A percentile compares a stretch with the other conserved stretches of the same genome.
Conservation (phyloP, 2,797 vertebrate genomes). For the Harpagifer antarcticus region DNA sequence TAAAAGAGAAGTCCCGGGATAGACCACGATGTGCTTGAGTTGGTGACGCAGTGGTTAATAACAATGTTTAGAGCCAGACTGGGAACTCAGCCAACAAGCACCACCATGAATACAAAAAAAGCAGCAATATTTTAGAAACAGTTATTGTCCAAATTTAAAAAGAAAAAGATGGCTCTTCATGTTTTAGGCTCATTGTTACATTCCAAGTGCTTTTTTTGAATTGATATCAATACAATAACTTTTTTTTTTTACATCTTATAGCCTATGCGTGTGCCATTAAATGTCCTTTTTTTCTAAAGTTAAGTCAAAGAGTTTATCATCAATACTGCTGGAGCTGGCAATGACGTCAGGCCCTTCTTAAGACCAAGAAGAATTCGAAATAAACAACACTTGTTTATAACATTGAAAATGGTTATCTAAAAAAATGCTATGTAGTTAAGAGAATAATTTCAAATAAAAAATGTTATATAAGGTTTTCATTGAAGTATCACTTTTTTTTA, state of each 20-base stretch:
- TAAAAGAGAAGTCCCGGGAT: slow-evolving; percentile 59
- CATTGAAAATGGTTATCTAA: neutral
- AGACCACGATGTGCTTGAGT: slow-evolving; percentile 50
- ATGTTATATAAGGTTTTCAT: neutral
- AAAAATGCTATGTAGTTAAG: neutral
- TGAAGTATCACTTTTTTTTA: neutral
- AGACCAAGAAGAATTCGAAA: neutral
- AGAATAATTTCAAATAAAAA: neutral
- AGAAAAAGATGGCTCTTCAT: neutral
- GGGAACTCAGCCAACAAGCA: slow-evolving; percentile 39
- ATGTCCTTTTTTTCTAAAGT: neutral
- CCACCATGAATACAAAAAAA: neutral
- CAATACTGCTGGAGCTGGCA: neutral
- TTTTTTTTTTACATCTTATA: neutral
- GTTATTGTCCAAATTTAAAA: neutral
- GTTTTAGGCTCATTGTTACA: neutral
- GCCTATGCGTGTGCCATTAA: neutral
- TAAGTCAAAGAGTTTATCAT: neutral
- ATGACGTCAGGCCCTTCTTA: slow-evolving; percentile 1
- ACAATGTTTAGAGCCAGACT: slow-evolving; percentile 45
- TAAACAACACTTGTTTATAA: neutral
- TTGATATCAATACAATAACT: neutral
- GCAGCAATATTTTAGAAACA: slow-evolving; percentile 12
- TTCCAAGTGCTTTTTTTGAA: neutral
- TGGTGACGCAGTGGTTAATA: slow-evolving; percentile 54